A percentile compares a stretch with the other conserved stretches of the same genome.
phyloP scores from a whole-genome alignment of 2,113 vertebrate genomes.

The Spermophilus dauricus region DNA sequence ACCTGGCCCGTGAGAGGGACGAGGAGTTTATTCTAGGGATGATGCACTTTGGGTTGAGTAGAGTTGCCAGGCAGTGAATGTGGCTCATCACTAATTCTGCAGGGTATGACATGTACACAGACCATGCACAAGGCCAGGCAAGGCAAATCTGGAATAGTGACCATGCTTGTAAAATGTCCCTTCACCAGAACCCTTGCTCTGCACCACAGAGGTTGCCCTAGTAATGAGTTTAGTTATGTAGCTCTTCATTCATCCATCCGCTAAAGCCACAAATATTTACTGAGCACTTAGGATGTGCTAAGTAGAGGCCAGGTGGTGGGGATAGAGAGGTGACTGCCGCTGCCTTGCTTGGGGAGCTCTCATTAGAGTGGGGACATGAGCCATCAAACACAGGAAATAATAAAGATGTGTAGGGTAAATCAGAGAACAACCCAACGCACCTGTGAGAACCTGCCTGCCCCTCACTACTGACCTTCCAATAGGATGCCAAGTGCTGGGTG shows the following conservation, averaged over 20 bases:
- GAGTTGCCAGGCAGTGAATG: background rate
- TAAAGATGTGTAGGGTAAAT: background rate
- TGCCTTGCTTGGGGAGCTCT: background rate
- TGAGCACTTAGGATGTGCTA: background rate
- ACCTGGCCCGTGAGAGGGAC: background rate
- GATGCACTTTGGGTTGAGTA: background rate
- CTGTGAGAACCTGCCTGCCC: background rate
- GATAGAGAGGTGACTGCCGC: background rate
- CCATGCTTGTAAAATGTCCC: background rate
- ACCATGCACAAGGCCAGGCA: background rate
- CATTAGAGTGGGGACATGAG: background rate
- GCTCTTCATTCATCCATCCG: background rate
- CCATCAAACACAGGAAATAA: background rate
- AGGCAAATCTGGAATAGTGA: background rate
- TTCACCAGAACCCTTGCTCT: too few species aligned
- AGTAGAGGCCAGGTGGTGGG: background rate
- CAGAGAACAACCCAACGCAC: background rate
- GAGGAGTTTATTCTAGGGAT: background rate
- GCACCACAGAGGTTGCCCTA: background rate
- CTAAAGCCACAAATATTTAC: constrained; percentile 26
- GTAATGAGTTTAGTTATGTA: background rate
- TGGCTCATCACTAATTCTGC: background rate
- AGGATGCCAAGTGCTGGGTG: background rate
- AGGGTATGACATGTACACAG: background rate
- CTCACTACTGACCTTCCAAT: background rate